A percentile compares a stretch with the other conserved stretches of the same genome.
These are phyloP conservation scores for Microtus oregoni DNA, from an alignment of 2,113 vertebrate species.

Conservation along the genomic window DNA sequence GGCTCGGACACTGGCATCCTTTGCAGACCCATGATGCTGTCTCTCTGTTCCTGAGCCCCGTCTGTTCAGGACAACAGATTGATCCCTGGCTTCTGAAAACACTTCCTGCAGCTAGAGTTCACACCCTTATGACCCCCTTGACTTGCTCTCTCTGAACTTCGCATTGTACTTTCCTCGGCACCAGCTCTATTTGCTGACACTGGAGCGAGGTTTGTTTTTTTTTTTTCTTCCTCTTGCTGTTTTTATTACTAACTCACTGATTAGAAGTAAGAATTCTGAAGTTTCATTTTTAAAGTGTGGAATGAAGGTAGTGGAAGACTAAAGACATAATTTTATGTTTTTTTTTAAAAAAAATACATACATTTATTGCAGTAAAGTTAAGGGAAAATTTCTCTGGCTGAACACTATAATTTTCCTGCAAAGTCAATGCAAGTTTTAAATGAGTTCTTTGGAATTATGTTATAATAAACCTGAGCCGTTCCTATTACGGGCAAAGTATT, in stretches of 20 bases:
- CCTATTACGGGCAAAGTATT: conserved; percentile 16
- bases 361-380: conserved; percentile 52
- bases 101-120: rapidly evolving
- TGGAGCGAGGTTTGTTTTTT: neutral
- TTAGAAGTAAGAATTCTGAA: neutral
- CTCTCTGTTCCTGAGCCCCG: neutral
- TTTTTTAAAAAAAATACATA: conserved; percentile 1
- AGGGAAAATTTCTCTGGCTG: conserved; percentile 36
- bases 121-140: too few species aligned
- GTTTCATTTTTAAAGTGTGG: conserved; percentile 25
- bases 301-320: conserved; percentile 15
- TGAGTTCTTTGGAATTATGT: conserved; percentile 39
- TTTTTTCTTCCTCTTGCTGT: neutral
- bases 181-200: neutral
- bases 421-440: conserved; percentile 54
- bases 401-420: conserved; percentile 50
- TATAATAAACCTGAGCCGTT: neutral
- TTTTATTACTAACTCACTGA: neutral
- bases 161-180: neutral
- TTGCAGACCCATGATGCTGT: rapidly evolving
- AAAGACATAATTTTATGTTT: conserved; percentile 44
- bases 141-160: too few species aligned
- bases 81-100: neutral
- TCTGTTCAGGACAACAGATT: too few species aligned
- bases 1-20: rapidly evolving